These are phyloP conservation scores for Monopterus albus DNA, from an alignment of 2,113 vertebrate genomes.

Conservation along the genomic window DNA sequence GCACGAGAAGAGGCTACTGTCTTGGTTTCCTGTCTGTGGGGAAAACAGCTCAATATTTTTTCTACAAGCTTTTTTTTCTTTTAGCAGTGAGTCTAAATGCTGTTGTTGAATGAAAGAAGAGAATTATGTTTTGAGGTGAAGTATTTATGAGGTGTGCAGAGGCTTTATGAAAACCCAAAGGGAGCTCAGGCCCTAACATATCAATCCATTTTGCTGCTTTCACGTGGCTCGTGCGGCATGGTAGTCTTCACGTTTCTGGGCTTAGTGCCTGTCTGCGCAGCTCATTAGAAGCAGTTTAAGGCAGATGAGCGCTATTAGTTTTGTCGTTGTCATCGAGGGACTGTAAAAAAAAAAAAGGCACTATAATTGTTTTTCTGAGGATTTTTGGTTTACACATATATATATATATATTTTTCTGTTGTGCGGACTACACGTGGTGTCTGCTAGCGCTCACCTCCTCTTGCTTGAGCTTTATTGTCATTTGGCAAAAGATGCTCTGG, in stretches of 20 bases:
- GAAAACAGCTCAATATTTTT: slow-evolving; percentile 26
- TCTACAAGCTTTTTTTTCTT: slow-evolving; percentile 9
- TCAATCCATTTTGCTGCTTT: slow-evolving; percentile 38
- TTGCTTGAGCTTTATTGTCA: neutral
- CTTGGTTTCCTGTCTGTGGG: neutral
- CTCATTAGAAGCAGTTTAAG: slow-evolving; percentile 25
- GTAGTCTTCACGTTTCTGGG: slow-evolving; percentile 10
- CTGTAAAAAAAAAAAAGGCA: slow-evolving; percentile 39
- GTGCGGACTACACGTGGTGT: neutral
- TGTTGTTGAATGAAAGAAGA: slow-evolving; percentile 25
- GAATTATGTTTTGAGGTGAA: slow-evolving; percentile 42
- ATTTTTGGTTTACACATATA: slow-evolving; percentile 56
- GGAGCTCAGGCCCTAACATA: slow-evolving; percentile 42
- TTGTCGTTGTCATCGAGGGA: slow-evolving; percentile 16
- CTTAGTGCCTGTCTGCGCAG: slow-evolving; percentile 42
- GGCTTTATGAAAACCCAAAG: slow-evolving; percentile 56
- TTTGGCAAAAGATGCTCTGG: neutral
- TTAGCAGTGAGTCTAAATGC: slow-evolving; percentile 26
- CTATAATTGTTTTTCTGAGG: slow-evolving; percentile 52
- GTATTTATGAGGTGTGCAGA: slow-evolving; percentile 39
- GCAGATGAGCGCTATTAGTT: slow-evolving; percentile 24
- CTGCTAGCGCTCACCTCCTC: neutral
- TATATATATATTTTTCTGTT: slow-evolving; percentile 37
- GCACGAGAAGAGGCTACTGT: neutral
- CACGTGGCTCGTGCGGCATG: slow-evolving; percentile 26